Evolutionary conservation across 2,113 vertebrate genomes (phyloP).

Genomic region (Istiophorus platypterus): DNA sequence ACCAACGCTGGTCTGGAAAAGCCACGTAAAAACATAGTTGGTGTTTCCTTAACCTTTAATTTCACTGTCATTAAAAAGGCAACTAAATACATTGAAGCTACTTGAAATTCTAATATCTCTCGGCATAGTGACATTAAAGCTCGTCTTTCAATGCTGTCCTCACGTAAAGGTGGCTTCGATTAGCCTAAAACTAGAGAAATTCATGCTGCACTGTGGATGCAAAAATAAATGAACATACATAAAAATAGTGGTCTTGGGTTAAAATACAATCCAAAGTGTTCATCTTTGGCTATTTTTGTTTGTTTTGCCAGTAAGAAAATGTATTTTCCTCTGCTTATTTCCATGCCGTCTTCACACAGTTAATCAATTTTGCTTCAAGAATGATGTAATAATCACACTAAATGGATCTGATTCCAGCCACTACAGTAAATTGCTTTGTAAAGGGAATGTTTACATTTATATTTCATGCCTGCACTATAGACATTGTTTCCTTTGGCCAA

Average conservation of each 20-base stretch:
- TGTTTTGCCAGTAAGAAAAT: constrained; percentile 23
- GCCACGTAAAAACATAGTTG: not conserved
- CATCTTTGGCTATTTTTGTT: not conserved
- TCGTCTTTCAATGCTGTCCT: not conserved
- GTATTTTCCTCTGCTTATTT: constrained; percentile 10
- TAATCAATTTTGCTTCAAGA: not conserved
- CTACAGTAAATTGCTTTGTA: constrained; percentile 45
- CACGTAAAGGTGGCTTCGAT: not conserved
- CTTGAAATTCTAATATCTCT: not conserved
- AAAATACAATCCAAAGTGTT: constrained; percentile 2
- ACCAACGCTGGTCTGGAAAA: not conserved
- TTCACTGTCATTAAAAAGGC: not conserved
- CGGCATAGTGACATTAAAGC: not conserved
- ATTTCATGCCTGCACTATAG: constrained; percentile 14
- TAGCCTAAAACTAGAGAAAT: not conserved
- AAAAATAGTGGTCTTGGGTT: not conserved
- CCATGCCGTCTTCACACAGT: not conserved
- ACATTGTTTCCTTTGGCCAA: constrained; percentile 8
- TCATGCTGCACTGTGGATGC: constrained; percentile 11
- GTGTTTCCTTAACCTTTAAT: not conserved
- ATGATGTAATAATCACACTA: constrained; percentile 49
- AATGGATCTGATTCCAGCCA: constrained; percentile 27
- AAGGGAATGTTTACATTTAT: constrained; percentile 38
- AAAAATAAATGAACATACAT: not conserved
- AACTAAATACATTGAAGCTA: not conserved